Evolutionary conservation across 35 echinoderm and acorn worm genomes (phyloP), one percentile per base, ranked within the genome.

Genomic region (Anneissia japonica): DNA sequence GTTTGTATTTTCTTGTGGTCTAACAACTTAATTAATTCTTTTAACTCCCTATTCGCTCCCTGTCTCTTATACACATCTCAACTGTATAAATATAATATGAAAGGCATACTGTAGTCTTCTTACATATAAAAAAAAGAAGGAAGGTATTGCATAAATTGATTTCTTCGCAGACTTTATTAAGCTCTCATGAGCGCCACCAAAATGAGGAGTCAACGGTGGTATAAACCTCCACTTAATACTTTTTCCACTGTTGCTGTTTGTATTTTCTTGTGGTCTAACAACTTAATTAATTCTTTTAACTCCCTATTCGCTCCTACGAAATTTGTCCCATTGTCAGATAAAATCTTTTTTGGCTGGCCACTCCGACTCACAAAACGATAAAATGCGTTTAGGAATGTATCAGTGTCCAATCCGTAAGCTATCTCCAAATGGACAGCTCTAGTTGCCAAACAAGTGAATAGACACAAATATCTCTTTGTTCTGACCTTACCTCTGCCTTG

Each of bases 141-240:
- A n/a, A n/a, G 51, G n/a, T 4, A 88, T 81, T 6, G 77, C 86
- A 88, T 80, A 88, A 2, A 88, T 81, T 3, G 86, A 0, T 3
- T 33, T 34, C 45, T 81, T 88, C 79, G 77, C 41, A 9, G 36
- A 32, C 36, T 88, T 88, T 33, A 88, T 81, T 33, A 80, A 36
- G 19, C 39, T 88, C 32, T 88, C 39, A 29, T 88, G 86, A 56
- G 76, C 77, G 45, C 86, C 86, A 9, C 77, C 86, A 34, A 88
- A 88, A 35, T 88, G 86, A 9, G n/a, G 84, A 17, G 38, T 78
- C 12, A 86, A 1, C 21, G 84, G 84, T 4, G 84, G 74, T 0
- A 32, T 77, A 36, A 77, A 77, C 13, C 17, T 43, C 74, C 37
- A 86, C 21, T 78, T 77, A 32, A 86, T 86, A 3, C 84, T 39